Evolutionary conservation across 2,888 invertebrate genomes (phyloP).

Genomic region (Micropterix aruncella): DNA sequence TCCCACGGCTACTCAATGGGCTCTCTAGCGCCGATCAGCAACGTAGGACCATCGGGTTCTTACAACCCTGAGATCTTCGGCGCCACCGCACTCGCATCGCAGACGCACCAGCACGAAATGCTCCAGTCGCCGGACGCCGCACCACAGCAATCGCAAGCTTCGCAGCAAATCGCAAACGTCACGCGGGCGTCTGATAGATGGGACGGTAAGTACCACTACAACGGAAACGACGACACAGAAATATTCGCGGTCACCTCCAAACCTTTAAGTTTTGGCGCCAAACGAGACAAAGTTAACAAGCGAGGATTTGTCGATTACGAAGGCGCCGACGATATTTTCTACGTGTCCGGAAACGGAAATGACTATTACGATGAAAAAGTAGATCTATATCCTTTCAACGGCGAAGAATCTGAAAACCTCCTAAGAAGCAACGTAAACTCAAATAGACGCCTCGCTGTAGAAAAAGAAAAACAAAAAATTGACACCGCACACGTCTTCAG

Average conservation of each 20-base stretch:
- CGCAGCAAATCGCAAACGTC: slow-evolving; percentile 25
- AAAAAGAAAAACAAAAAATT: neutral
- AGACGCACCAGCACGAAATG: slow-evolving; percentile 28
- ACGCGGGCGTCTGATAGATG: slow-evolving; percentile 35
- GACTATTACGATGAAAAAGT: neutral
- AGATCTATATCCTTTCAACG: too few species aligned
- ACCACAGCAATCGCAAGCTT: slow-evolving; percentile 34
- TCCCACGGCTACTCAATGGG: slow-evolving; percentile 34
- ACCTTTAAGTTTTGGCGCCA: neutral
- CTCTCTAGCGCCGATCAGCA: slow-evolving; percentile 18
- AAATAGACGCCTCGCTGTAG: neutral
- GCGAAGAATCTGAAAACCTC: too few species aligned
- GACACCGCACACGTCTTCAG: neutral
- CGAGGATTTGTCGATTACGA: neutral
- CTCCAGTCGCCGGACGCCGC: slow-evolving; percentile 30
- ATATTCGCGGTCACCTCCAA: neutral
- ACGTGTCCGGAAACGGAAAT: neutral
- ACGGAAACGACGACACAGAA: neutral
- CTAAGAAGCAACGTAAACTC: neutral
- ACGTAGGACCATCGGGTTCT: slow-evolving; percentile 32
- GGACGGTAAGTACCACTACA: slow-evolving; percentile 36
- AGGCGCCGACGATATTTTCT: neutral
- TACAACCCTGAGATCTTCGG: slow-evolving; percentile 34
- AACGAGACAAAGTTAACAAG: neutral
- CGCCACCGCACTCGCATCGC: slow-evolving; percentile 27